Evolutionary conservation across 2,113 vertebrate species (phyloP).

Genomic region (Myiozetetes cayanensis): DNA sequence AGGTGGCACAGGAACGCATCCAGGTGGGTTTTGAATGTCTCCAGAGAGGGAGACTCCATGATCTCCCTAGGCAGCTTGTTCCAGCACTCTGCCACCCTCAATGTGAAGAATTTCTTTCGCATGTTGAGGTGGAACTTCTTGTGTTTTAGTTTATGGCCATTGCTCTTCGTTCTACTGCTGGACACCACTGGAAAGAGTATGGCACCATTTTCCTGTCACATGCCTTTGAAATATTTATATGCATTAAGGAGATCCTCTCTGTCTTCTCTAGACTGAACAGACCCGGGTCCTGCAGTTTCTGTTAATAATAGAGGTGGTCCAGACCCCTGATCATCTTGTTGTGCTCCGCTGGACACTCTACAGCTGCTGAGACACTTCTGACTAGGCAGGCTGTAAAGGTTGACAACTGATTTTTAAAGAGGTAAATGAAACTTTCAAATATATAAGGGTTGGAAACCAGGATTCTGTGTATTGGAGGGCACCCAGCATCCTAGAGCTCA

Average conservation of each 20-base stretch:
- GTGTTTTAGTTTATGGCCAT: neutral
- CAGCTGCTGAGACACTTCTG: neutral
- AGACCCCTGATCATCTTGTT: neutral
- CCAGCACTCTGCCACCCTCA: neutral
- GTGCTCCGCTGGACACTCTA: neutral
- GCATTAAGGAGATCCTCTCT: neutral
- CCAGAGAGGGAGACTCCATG: neutral
- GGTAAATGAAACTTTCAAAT: neutral
- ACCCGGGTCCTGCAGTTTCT: neutral
- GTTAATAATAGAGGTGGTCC: neutral
- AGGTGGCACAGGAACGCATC: accelerated
- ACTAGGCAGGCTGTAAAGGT: neutral
- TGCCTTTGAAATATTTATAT: neutral
- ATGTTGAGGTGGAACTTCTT: neutral
- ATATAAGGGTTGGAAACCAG: neutral
- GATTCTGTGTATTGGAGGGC: neutral
- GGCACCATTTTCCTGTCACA: no score
- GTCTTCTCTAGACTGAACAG: neutral
- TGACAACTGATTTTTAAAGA: neutral
- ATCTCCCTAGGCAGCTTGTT: neutral
- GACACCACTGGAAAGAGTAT: neutral
- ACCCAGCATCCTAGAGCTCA: neutral
- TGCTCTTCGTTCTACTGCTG: neutral
- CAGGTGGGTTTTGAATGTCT: neutral
- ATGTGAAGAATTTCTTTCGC: neutral